Percentiles rank a stretch among this genome's conserved stretches.
Evolutionary conservation across 2,797 vertebrate genomes (phyloP).

Genomic region (Cryptoblepharus egeriae): DNA sequence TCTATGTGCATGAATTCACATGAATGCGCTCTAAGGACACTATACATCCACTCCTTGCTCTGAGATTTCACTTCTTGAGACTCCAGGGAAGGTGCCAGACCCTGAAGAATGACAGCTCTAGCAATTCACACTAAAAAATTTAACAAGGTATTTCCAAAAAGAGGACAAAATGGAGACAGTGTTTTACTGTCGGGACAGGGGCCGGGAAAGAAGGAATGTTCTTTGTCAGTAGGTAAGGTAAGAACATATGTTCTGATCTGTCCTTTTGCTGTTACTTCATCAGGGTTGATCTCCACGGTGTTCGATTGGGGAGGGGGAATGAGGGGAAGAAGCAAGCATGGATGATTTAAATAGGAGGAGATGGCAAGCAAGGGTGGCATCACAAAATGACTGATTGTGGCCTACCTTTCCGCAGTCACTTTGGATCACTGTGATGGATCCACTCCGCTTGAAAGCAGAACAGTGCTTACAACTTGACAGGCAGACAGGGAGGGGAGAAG

Average conservation of each 20-base stretch:
- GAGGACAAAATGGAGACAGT: not conserved
- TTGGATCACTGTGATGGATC: slow-evolving; percentile 20
- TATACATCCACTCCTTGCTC: no score
- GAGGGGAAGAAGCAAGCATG: not conserved
- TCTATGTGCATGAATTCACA: not conserved
- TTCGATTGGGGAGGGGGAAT: not conserved
- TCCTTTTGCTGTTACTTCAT: not conserved
- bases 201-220: no score
- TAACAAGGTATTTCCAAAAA: not conserved
- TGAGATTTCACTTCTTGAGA: not conserved
- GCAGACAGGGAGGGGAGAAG: slow-evolving; percentile 27
- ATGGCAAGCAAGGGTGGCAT: not conserved
- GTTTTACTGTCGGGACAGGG: not conserved
- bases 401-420: slow-evolving; percentile 22
- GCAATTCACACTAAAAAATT: not conserved
- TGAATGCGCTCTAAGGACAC: not conserved
- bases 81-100: not conserved
- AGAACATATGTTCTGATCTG: not conserved
- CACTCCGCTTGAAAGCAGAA: slow-evolving; percentile 22
- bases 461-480: not conserved
- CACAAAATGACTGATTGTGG: slow-evolving; percentile 24
- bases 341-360: not conserved
- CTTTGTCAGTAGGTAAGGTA: not conserved
- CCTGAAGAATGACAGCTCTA: not conserved
- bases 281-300: not conserved